These are phyloP conservation scores for Drosophila gaucha DNA, from an alignment of 2,888 invertebrate genomes.

Conservation along the genomic window DNA sequence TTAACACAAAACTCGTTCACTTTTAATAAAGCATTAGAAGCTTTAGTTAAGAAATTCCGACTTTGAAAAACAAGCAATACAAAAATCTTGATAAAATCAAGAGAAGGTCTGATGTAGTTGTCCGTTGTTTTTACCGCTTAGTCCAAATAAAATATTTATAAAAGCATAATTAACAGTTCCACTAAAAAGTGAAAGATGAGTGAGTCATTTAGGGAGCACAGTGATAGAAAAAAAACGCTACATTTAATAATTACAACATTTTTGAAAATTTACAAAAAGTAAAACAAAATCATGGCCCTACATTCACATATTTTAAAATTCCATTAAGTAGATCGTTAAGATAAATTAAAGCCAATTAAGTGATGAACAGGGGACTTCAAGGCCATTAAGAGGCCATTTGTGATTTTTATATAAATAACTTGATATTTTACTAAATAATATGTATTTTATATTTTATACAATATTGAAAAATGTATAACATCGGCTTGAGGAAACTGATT, in stretches of 20 bases:
- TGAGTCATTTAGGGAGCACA: background rate
- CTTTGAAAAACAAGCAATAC: background rate
- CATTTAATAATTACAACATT: conserved; percentile 8
- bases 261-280: conserved; percentile 2
- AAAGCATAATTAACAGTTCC: background rate
- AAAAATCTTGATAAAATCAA: background rate
- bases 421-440: background rate
- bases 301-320: background rate
- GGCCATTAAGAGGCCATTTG: background rate
- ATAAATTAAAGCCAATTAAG: conserved; percentile 2
- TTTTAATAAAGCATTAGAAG: too few relatives aligned
- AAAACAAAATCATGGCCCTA: background rate
- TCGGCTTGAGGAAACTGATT: background rate
- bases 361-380: too few relatives aligned
- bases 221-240: conserved; percentile 13
- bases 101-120: background rate
- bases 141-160: background rate
- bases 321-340: conserved; percentile 5
- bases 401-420: background rate
- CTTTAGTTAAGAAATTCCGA: background rate
- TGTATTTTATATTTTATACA: background rate
- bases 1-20: too few relatives aligned
- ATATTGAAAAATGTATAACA: background rate
- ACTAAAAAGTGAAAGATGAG: conserved; percentile 19
- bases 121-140: background rate